Evolutionary conservation across 2,888 invertebrate species (phyloP).

Genomic region (Aphelenchoides bicaudatus): DNA sequence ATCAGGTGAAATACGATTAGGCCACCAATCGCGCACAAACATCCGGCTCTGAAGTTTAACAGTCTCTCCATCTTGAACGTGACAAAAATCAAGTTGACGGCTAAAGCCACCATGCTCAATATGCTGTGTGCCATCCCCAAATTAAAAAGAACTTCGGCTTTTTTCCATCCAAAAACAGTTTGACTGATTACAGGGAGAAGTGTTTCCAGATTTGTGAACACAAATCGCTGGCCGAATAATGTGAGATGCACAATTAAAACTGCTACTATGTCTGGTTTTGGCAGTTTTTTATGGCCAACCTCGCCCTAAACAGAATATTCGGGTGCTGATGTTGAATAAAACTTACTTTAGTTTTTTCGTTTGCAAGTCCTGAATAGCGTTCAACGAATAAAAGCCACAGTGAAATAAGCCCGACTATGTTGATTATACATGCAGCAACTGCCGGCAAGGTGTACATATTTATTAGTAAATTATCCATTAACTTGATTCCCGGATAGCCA

Average conservation of each 20-base stretch:
- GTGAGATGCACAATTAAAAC: not conserved
- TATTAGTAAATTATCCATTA: not conserved
- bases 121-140: not conserved
- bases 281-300: conserved; percentile 3
- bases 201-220: conserved; percentile 21
- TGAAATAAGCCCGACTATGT: no score
- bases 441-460: not conserved
- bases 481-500: conserved; percentile 16
- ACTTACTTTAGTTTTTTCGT: not conserved
- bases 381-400: conserved; percentile 14
- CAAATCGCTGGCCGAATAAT: conserved; percentile 15
- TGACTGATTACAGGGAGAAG: conserved; percentile 5
- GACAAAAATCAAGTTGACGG: not conserved
- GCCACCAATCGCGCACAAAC: conserved; percentile 5
- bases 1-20: conserved; percentile 11
- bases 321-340: not conserved
- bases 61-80: conserved; percentile 13
- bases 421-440: not conserved
- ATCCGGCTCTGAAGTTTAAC: conserved; percentile 7
- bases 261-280: conserved; percentile 7
- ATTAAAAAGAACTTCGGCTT: not conserved
- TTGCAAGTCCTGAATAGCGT: conserved; percentile 17
- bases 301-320: not conserved
- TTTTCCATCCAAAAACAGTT: conserved; percentile 12
- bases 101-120: not conserved